Percentiles rank a stretch among this genome's conserved stretches.
phyloP scores from a whole-genome alignment of 2,888 invertebrate species.

The Ypsolopha sequella region DNA sequence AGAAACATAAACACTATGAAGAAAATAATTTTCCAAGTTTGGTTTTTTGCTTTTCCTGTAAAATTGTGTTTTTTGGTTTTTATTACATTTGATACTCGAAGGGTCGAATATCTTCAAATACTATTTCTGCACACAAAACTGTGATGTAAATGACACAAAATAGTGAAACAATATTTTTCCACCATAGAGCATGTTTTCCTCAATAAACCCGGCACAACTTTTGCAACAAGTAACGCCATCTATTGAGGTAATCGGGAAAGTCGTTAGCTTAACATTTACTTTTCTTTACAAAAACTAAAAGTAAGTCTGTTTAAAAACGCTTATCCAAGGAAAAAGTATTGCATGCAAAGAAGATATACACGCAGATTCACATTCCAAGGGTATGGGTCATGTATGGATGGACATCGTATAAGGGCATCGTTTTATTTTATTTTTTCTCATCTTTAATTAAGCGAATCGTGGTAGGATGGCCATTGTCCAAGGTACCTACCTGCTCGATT shows the following conservation, averaged over 20 bases:
- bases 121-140: too few relatives aligned
- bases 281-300: not conserved
- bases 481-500: conserved; percentile 54
- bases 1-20: too few relatives aligned
- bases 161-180: too few relatives aligned
- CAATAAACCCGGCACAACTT: too few relatives aligned
- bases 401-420: not conserved
- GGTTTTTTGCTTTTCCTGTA: too few relatives aligned
- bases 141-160: too few relatives aligned
- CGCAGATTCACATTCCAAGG: not conserved
- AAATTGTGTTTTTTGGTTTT: too few relatives aligned
- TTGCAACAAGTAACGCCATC: conserved; percentile 37
- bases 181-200: too few relatives aligned
- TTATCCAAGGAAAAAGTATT: not conserved
- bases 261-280: not conserved
- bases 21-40: too few relatives aligned
- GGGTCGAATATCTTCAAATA: too few relatives aligned
- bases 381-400: conserved; percentile 1
- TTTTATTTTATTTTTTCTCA: conserved; percentile 43
- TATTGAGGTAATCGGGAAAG: conserved; percentile 13
- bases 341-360: not conserved
- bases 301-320: too few relatives aligned
- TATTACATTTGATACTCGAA: too few relatives aligned
- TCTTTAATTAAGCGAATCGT: conserved; percentile 61
- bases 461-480: conserved; percentile 56